Percentiles rank a stretch among this genome's conserved stretches.
Evolutionary conservation across 2,113 vertebrate species (phyloP).

Genomic region (Cochlearius cochlearius): DNA sequence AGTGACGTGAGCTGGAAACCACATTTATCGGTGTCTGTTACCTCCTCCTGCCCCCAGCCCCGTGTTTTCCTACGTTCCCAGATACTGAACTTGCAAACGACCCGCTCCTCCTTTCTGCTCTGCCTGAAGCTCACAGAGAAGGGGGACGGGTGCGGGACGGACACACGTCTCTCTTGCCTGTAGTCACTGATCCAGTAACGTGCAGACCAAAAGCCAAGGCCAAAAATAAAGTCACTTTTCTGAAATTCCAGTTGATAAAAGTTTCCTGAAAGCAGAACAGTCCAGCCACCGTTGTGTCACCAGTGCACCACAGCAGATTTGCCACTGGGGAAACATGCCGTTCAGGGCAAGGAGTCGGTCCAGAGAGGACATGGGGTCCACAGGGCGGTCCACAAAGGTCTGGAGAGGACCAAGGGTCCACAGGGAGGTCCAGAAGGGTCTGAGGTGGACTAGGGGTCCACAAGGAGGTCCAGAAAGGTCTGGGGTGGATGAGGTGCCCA

Average conservation of each 20-base stretch:
- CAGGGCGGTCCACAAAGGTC: not conserved
- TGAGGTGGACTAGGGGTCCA: not conserved
- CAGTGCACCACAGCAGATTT: no score
- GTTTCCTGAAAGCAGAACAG: not conserved
- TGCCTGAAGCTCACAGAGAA: not conserved
- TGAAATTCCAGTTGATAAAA: no score
- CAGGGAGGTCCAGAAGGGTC: not conserved
- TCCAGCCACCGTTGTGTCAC: fast-evolving
- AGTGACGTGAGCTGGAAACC: not conserved
- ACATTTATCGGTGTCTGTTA: not conserved
- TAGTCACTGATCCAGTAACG: fast-evolving
- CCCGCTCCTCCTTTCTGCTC: not conserved
- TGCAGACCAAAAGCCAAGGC: not conserved
- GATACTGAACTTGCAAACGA: not conserved
- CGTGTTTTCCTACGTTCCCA: fast-evolving
- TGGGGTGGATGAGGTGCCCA: not conserved
- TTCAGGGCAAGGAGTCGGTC: not conserved
- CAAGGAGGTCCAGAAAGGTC: not conserved
- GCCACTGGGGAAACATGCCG: fast-evolving
- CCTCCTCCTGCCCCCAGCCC: conserved; percentile 26
- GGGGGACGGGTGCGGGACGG: no score
- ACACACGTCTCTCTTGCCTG: not conserved
- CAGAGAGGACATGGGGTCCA: no score
- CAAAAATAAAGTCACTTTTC: not conserved
- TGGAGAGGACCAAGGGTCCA: not conserved